Conservation (phyloP, 2,113 vertebrate species). For the Empidonax alnorum region DNA sequence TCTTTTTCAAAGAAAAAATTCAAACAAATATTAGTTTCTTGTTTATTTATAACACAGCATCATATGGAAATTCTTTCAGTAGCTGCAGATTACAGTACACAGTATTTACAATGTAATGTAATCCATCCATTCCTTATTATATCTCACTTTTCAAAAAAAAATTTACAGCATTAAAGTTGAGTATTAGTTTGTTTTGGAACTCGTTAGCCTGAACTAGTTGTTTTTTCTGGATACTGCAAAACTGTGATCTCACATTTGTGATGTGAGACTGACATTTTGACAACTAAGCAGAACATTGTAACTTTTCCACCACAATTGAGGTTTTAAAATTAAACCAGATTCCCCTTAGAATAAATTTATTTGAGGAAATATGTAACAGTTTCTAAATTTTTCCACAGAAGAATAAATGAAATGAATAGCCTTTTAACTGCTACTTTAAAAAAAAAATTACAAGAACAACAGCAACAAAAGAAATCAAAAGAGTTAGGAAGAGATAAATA, state of each 20-base stretch:
- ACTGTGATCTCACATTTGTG: conserved; percentile 39
- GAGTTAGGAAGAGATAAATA: neutral
- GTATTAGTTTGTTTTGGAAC: conserved; percentile 24
- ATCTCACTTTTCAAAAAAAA: neutral
- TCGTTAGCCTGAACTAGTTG: neutral
- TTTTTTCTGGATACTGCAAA: conserved; percentile 36
- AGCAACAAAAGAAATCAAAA: neutral
- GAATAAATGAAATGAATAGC: neutral
- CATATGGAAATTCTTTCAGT: neutral
- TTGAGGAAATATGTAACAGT: neutral
- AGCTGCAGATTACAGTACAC: neutral
- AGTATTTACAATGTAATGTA: neutral
- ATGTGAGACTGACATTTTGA: conserved; percentile 30
- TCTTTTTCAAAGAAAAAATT: neutral
- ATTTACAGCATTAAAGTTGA: neutral
- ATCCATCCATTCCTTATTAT: neutral
- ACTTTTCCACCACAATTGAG: neutral
- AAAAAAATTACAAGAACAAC: neutral
- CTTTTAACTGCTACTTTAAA: neutral
- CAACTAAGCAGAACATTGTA: neutral
- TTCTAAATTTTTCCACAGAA: neutral
- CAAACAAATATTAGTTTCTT: neutral
- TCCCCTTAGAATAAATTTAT: neutral
- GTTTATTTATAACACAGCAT: neutral
- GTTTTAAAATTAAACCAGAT: conserved; percentile 12